phyloP scores from a whole-genome alignment of 2,888 invertebrate species.

The Tinea trinotella region DNA sequence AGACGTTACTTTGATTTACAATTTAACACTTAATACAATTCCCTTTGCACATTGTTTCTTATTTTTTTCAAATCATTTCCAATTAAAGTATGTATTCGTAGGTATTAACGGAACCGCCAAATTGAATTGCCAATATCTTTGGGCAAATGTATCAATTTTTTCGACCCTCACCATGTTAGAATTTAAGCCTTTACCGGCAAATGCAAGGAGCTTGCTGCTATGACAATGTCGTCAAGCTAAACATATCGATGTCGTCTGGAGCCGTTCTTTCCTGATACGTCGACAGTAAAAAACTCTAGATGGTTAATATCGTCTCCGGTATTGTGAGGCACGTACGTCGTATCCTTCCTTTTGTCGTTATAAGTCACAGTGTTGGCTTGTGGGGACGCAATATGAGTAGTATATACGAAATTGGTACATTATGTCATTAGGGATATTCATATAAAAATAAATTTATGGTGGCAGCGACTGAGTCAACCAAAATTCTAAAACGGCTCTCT shows the following conservation, averaged over 20 bases:
- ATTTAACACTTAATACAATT: no score
- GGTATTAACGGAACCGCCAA: no score
- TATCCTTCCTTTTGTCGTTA: conserved; percentile 58
- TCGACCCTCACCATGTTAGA: neutral
- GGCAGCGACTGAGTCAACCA: no score
- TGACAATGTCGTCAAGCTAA: conserved; percentile 14
- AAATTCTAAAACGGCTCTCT: no score
- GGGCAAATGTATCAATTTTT: neutral
- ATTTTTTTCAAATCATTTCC: no score
- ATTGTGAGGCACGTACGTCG: conserved; percentile 62
- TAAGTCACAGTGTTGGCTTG: conserved; percentile 8
- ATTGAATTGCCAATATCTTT: no score
- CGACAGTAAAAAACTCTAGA: conserved; percentile 27
- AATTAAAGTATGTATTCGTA: no score
- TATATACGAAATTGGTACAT: conserved; percentile 5
- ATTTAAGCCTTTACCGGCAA: conserved; percentile 2
- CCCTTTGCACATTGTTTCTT: no score
- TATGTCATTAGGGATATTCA: no score
- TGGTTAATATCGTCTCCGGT: conserved; percentile 53
- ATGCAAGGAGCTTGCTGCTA: neutral
- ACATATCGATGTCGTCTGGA: conserved; percentile 16
- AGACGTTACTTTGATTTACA: no score
- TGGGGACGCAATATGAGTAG: conserved; percentile 11
- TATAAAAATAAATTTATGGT: no score
- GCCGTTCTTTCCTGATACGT: conserved; percentile 9